Percentiles rank a stretch among this genome's conserved stretches.
These are phyloP conservation scores for Neodontobutis hainanensis DNA, from an alignment of 2,113 vertebrate genomes.

Conservation along the genomic window DNA sequence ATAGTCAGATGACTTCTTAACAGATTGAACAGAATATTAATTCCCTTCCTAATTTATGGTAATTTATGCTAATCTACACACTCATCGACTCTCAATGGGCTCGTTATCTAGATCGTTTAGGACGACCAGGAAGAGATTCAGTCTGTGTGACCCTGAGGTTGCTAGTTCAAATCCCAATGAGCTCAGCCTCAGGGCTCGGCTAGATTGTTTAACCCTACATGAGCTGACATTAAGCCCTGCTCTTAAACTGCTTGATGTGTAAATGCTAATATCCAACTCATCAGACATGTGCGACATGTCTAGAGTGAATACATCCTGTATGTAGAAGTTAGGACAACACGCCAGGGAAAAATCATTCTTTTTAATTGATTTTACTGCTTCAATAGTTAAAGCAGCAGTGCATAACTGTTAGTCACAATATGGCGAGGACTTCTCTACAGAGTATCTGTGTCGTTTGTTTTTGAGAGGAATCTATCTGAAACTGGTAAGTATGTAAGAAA, in stretches of 20 bases:
- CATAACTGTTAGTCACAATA: no score
- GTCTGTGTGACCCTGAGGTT: conserved; percentile 74
- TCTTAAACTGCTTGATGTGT: conserved; percentile 38
- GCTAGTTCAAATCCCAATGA: conserved; percentile 73
- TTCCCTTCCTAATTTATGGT: conserved; percentile 72
- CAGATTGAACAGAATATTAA: conserved; percentile 78
- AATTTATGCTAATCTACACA: conserved; percentile 74
- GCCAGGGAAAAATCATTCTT: background rate
- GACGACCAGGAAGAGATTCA: conserved; percentile 67
- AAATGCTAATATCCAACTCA: conserved; percentile 7
- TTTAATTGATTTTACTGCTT: background rate
- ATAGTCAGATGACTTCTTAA: conserved; percentile 66
- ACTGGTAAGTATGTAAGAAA: no score
- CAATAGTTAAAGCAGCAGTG: background rate
- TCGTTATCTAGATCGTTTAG: conserved; percentile 74
- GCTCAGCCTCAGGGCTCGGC: conserved; percentile 40
- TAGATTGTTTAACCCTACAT: conserved; percentile 57
- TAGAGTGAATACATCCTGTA: background rate
- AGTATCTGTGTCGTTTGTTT: no score
- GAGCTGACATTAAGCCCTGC: conserved; percentile 40
- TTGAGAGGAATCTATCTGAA: no score
- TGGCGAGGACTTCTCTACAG: no score
- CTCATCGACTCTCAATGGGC: conserved; percentile 72
- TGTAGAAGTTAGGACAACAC: background rate
- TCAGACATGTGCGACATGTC: background rate